Evolutionary conservation across 1,140 invertebrate species (phyloP).

Genomic region (Bombus waltoni): DNA sequence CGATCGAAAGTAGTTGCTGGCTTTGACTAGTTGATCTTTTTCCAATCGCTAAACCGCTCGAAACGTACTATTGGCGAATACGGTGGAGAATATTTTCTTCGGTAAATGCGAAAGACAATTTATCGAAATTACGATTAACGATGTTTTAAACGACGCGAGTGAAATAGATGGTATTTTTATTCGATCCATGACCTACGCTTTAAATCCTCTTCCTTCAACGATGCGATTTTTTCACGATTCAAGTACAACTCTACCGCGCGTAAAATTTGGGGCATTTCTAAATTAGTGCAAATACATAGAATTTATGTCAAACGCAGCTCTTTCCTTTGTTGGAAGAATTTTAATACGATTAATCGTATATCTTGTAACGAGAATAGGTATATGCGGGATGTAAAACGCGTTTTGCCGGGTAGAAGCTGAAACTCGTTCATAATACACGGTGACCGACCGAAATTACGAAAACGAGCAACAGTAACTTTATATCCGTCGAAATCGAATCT

Average conservation of each 20-base stretch:
- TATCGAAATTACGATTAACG: background rate
- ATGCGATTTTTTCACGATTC: too few relatives aligned
- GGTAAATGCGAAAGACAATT: background rate
- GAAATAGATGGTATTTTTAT: background rate
- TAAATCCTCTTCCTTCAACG: too few relatives aligned
- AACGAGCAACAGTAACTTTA: slow-evolving; percentile 23
- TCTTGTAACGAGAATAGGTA: background rate
- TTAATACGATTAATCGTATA: background rate
- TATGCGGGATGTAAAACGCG: background rate
- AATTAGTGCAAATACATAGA: too few relatives aligned
- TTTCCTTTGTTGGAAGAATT: background rate
- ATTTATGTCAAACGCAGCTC: background rate
- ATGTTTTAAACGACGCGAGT: background rate
- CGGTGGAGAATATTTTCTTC: background rate
- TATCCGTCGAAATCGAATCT: slow-evolving; percentile 42
- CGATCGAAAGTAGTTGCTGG: background rate
- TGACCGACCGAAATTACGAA: background rate
- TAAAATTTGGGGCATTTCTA: too few relatives aligned
- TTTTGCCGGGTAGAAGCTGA: background rate
- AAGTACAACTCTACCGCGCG: too few relatives aligned
- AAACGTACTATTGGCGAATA: background rate
- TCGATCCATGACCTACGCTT: too few relatives aligned
- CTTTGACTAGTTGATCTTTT: background rate
- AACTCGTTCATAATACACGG: background rate
- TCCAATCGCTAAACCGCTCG: background rate